Percentiles rank a stretch among this genome's conserved stretches.
Evolutionary conservation across 2,113 vertebrate species (phyloP).

Genomic region (Hemiscyllium ocellatum): DNA sequence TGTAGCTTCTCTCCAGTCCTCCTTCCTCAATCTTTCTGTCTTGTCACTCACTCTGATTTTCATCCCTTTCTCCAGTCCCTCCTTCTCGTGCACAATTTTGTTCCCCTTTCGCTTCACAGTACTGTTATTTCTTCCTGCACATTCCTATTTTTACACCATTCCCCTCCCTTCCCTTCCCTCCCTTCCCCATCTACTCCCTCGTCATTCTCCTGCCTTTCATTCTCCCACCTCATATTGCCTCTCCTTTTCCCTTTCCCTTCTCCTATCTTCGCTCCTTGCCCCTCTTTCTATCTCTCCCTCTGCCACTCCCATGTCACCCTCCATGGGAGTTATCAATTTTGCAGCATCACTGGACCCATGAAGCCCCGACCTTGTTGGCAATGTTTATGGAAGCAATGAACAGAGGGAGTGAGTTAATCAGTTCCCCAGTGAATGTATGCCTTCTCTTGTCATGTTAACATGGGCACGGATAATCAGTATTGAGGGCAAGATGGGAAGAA

Average conservation of each 20-base stretch:
- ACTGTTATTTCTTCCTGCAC: background rate
- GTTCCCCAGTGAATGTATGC: background rate
- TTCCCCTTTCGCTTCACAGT: background rate
- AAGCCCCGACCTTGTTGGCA: background rate
- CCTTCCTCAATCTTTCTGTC: background rate
- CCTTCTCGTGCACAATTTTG: background rate
- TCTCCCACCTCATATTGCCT: background rate
- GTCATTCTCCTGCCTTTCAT: background rate
- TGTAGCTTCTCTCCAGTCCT: background rate
- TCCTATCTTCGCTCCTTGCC: slow-evolving; percentile 39
- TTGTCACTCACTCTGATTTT: too few relatives aligned
- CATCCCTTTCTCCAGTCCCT: background rate
- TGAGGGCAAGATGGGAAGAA: background rate
- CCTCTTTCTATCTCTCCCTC: slow-evolving; percentile 21
- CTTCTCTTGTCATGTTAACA: background rate
- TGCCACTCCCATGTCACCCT: background rate
- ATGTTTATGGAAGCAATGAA: too few relatives aligned
- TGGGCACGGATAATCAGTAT: background rate
- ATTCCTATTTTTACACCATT: slow-evolving; percentile 42
- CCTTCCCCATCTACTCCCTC: background rate
- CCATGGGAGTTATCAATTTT: background rate
- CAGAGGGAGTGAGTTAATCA: background rate
- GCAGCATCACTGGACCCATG: background rate
- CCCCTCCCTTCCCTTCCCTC: background rate
- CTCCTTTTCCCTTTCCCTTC: background rate